Percentiles rank a stretch among this genome's conserved stretches.
Conservation (phyloP, 2,888 invertebrate genomes). For the Bruchidius siliquastri region DNA sequence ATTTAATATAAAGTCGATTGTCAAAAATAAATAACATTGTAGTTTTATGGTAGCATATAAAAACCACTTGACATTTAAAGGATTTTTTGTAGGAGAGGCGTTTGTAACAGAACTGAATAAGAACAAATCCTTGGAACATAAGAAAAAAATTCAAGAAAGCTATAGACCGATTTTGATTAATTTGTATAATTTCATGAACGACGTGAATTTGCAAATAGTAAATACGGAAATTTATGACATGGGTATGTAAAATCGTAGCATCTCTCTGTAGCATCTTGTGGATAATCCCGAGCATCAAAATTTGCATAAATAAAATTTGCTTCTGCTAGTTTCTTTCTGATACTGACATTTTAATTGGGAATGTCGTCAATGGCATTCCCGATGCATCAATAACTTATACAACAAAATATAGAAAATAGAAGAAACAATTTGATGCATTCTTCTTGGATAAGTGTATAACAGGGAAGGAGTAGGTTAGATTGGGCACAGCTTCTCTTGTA, state of each 20-base stretch:
- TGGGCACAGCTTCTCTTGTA: not conserved
- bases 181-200: not conserved
- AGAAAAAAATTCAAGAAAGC: not conserved
- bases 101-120: not conserved
- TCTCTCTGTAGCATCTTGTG: not conserved
- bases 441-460: not conserved
- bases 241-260: not conserved
- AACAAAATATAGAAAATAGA: not conserved
- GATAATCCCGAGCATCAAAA: not conserved
- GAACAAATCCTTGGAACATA: not conserved
- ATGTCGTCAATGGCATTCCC: not conserved
- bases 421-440: not conserved
- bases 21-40: too few species aligned
- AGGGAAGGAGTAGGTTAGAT: not conserved
- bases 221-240: not conserved
- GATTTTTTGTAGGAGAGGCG: not conserved
- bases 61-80: too few species aligned
- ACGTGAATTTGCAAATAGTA: not conserved
- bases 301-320: not conserved
- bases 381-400: not conserved
- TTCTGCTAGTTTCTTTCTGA: not conserved
- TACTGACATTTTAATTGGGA: not conserved
- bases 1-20: too few species aligned
- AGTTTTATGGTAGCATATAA: too few species aligned
- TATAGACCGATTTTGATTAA: not conserved